These are phyloP conservation scores for Automeris io DNA, from an alignment of 2,888 invertebrate species.

Conservation along the genomic window DNA sequence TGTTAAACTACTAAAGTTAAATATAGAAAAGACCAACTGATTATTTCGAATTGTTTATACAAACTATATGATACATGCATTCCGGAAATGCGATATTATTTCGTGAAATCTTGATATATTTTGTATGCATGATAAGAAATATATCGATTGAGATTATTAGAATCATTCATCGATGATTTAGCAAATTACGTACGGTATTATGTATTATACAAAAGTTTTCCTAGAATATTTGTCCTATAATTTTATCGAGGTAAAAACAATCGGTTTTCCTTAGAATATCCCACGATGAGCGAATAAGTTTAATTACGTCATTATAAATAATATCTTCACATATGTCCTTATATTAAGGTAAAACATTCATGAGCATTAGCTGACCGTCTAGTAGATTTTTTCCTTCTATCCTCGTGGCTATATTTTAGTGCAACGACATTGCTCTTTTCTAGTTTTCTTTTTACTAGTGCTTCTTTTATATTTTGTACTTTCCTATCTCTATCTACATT, in stretches of 20 bases:
- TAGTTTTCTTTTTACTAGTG: too few species aligned
- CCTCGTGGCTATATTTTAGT: too few species aligned
- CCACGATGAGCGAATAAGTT: conserved; percentile 18
- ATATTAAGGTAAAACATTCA: conserved; percentile 18
- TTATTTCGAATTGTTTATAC: not conserved
- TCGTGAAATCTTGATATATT: not conserved
- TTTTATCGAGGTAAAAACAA: conserved; percentile 19
- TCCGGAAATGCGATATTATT: not conserved
- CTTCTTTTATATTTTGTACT: too few species aligned
- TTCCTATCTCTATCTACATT: too few species aligned
- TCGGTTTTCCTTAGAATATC: conserved; percentile 24
- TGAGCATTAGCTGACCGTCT: not conserved
- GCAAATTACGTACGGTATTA: conserved; percentile 3
- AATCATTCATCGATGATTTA: conserved; percentile 14
- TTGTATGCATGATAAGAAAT: conserved; percentile 1
- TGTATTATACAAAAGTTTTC: conserved; percentile 17
- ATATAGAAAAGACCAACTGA: not conserved
- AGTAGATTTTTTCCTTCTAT: too few species aligned
- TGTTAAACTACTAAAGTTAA: not conserved
- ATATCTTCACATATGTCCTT: conserved; percentile 26
- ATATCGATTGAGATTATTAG: conserved; percentile 13
- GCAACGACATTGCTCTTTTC: too few species aligned
- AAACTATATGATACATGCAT: not conserved
- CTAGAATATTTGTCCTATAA: conserved; percentile 21
- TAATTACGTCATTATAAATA: conserved; percentile 30